Evolutionary conservation across 2,113 vertebrate species (phyloP), one percentile per base, ranked within the genome.

Genomic region (Nyctibius bracteatus): DNA sequence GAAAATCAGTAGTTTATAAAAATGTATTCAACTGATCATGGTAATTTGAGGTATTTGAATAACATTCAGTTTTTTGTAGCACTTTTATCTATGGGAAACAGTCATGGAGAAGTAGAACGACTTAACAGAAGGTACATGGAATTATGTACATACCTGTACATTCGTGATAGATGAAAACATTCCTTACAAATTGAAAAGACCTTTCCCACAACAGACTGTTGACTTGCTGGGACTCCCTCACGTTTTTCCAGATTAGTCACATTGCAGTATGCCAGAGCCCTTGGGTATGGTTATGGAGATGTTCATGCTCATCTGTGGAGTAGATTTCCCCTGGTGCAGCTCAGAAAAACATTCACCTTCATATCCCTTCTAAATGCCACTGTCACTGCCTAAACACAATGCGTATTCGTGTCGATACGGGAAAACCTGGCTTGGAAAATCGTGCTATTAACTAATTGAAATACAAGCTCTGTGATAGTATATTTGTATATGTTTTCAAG

Each of bases 371-470:
- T 55, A 59, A 84, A 44, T 59, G 19, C 61, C 10, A 11, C 19
- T 86, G 30, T 51, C 19, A 35, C 28, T 73, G 51, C 92, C 22
- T 49, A 25, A 81, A 68, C 35, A 63, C 19, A 49, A 7, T 9
- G 8, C 1, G 0, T 51, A 16, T 70, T 70, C 1, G 0, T 82
- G 12, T 11, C 20, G 19, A 44, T 74, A 4, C 6, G 47, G 41
- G 39, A 72, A 89, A 44, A 83, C 12, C 35, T 72, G 21, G 5
- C 21, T 55, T 71, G 70, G 14, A 59, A 79, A 55, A 12, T 54
- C 17, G 46, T 8, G 4, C 33, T 62, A 3, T 71, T 84, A 67
- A 43, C 31, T 74, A 46, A 31, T 28, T 52, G 44, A 72, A 94
- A n/a, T 37, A 25, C 11, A 44, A 84, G 9, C 18, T 47, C 23